These are phyloP conservation scores for Cataglyphis hispanica DNA, from an alignment of 1,140 invertebrate genomes.

Conservation along the genomic window DNA sequence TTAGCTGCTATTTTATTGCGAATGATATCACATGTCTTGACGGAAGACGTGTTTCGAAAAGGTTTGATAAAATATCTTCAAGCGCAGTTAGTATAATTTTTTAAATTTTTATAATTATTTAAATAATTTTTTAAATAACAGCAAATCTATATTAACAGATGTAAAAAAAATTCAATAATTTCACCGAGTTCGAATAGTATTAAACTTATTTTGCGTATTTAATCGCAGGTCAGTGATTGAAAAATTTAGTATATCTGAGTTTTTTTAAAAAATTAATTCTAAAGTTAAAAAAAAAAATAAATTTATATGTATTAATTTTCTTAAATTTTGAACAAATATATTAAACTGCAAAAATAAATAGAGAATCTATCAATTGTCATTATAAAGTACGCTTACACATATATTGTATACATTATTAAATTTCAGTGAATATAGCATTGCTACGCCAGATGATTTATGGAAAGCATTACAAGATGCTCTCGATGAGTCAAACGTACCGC, in stretches of 20 bases:
- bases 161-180: background rate
- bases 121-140: background rate
- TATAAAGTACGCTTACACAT: too few relatives aligned
- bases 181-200: background rate
- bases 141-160: background rate
- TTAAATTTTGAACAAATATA: background rate
- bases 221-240: background rate
- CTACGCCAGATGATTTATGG: constrained; percentile 91
- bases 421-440: constrained; percentile 84
- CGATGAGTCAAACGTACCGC: constrained; percentile 78
- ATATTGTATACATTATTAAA: background rate
- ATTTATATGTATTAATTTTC: background rate
- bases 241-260: background rate
- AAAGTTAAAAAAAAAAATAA: background rate
- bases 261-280: background rate
- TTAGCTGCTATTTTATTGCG: constrained; percentile 87
- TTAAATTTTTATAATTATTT: background rate
- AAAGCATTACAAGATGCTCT: constrained; percentile 88
- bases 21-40: constrained; percentile 86
- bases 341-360: background rate
- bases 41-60: constrained; percentile 83
- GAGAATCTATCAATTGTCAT: too few relatives aligned
- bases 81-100: constrained; percentile 82
- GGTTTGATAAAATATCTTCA: constrained; percentile 84
- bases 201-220: background rate